Evolutionary conservation across 2,888 invertebrate species (phyloP), one percentile per base, ranked within the genome.

Genomic region (Arge pagana): DNA sequence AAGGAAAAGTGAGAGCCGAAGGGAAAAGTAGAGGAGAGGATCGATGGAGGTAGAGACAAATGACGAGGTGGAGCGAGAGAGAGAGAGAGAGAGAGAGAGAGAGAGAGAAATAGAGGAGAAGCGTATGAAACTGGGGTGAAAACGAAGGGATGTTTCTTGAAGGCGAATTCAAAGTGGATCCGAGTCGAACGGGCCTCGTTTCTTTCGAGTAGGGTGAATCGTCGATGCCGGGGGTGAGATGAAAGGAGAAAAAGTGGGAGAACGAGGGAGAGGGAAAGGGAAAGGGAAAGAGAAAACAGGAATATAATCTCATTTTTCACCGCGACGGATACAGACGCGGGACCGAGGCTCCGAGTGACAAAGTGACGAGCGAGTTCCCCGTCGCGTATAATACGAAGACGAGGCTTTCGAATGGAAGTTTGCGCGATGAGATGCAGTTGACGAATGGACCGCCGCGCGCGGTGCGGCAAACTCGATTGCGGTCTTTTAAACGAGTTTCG

Each of bases 151-250:
- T 70, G 72, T 72, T 68, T 70, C 72, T 61, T 68, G 68, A 62
- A 31, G 48, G 58, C 62, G 57, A 62, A 62, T 53, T 60, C 64
- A 72, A 74, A 74, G 70, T 72, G 76, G 70, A 73, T 72, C 65
- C 64, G 68, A 56, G 65, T 69, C 62, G 67, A 54, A 53, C 58
- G 65, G 66, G 67, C 10, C 7, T 4, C 24, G 68, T 64, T 66
- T 63, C 56, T 65, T 62, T 58, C 59, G 71, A 70, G n/a, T n/a
- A n/a, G 75, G 76, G 74, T 74, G 74, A 75, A 74, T 75, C 66
- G 65, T 55, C 69, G 74, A 76, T 74, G 72, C 58, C 55, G 56
- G 54, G 57, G 55, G 40, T 10, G 15, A 35, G 37, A 26, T 7
- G 28, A n/a, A n/a, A n/a, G n/a, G n/a, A n/a, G n/a, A n/a, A n/a